phyloP scores from a whole-genome alignment of 2,888 invertebrate species.

The Poecilobothrus nobilitatus region DNA sequence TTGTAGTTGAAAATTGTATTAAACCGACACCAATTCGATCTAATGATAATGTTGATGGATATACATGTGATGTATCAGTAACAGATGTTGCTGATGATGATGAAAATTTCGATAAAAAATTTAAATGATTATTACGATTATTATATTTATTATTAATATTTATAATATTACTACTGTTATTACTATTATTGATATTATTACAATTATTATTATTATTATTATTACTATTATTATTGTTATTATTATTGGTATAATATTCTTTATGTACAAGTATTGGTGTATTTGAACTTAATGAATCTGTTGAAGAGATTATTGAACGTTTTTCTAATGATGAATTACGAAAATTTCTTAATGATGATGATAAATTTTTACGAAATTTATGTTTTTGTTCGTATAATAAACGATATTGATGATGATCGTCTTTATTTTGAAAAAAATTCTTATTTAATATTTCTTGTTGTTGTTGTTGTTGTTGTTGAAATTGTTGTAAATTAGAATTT shows the following conservation, averaged over 20 bases:
- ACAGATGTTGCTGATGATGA: constrained; percentile 23
- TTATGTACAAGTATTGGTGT: constrained; percentile 35
- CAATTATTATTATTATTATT: too few species aligned
- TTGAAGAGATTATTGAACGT: constrained; percentile 22
- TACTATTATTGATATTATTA: not conserved
- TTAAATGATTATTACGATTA: constrained; percentile 17
- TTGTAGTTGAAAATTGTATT: not conserved
- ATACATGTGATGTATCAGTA: constrained; percentile 37
- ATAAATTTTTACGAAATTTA: not conserved
- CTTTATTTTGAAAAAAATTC: too few species aligned
- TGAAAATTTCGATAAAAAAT: constrained; percentile 37
- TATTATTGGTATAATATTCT: constrained; percentile 32
- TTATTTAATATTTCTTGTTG: not conserved
- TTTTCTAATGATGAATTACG: constrained; percentile 18
- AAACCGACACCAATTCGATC: not conserved
- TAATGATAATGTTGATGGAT: constrained; percentile 22
- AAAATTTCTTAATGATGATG: not conserved
- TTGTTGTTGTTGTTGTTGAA: not conserved
- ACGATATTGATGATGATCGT: not conserved
- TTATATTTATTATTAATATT: constrained; percentile 14
- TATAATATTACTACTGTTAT: constrained; percentile 28
- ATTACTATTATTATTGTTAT: constrained; percentile 28
- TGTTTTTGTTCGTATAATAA: not conserved
- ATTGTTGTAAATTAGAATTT: not conserved
- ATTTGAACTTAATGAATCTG: constrained; percentile 41